A percentile compares a stretch with the other conserved stretches of the same genome.
Conservation (phyloP, 2,113 vertebrate genomes). For the Pipa parva region DNA sequence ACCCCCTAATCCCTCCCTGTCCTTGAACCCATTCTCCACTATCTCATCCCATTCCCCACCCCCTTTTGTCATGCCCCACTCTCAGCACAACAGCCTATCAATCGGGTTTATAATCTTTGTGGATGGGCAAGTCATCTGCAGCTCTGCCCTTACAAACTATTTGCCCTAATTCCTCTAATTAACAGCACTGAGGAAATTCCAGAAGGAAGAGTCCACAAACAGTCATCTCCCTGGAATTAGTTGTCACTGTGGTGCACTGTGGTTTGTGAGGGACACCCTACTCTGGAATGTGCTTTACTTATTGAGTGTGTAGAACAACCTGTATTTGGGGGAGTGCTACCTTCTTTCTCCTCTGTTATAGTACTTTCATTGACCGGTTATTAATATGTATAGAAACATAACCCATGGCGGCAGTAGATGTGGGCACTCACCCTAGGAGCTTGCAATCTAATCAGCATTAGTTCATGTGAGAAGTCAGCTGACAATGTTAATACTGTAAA, state of each 20-base stretch:
- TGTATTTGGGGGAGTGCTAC: background rate
- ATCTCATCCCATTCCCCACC: constrained; percentile 63
- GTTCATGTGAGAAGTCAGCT: no score
- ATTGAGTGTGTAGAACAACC: background rate
- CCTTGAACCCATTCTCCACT: constrained; percentile 48
- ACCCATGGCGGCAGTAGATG: no score
- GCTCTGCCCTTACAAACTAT: background rate
- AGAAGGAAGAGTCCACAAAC: background rate
- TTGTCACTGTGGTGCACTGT: background rate
- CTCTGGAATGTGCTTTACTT: background rate
- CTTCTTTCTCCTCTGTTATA: background rate
- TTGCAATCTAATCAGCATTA: background rate
- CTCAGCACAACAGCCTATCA: constrained; percentile 31
- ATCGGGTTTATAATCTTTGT: background rate
- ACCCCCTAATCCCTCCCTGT: constrained; percentile 26
- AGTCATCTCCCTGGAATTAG: background rate
- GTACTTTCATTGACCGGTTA: no score
- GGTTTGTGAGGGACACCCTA: background rate
- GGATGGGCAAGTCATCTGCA: background rate
- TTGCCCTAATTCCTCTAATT: background rate
- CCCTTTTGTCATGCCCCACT: constrained; percentile 53
- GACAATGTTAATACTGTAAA: background rate
- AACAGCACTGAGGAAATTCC: background rate
- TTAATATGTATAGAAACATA: no score
- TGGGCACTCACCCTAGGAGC: constrained; percentile 10